A percentile compares a stretch with the other conserved stretches of the same genome.
Evolutionary conservation across 2,888 invertebrate genomes (phyloP).

Genomic region (Rhagonycha fulva): DNA sequence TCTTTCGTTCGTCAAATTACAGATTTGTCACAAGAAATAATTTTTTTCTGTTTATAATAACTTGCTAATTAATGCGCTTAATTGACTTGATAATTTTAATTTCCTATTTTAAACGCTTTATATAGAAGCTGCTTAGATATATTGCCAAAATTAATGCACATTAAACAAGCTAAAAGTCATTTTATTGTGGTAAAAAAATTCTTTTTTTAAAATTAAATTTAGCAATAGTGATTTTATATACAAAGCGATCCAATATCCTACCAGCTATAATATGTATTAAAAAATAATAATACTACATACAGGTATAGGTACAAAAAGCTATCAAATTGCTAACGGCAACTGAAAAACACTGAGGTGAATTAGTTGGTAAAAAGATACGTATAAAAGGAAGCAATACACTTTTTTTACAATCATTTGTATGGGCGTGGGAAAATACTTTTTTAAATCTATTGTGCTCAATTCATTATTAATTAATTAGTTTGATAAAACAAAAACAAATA

Average conservation of each 20-base stretch:
- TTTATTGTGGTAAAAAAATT: neutral
- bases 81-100: too few relatives aligned
- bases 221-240: neutral
- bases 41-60: too few relatives aligned
- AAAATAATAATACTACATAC: neutral
- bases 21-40: too few relatives aligned
- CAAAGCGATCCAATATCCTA: neutral
- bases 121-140: too few relatives aligned
- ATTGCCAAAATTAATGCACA: neutral
- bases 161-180: neutral
- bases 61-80: too few relatives aligned
- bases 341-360: slow-evolving; percentile 17
- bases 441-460: neutral
- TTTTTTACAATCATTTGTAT: slow-evolving; percentile 20
- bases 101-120: too few relatives aligned
- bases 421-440: slow-evolving; percentile 35
- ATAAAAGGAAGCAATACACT: neutral
- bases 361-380: neutral
- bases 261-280: neutral
- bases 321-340: slow-evolving; percentile 27
- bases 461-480: neutral
- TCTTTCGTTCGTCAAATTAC: too few relatives aligned
- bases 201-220: neutral
- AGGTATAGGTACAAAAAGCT: slow-evolving; percentile 12
- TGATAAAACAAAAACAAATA: slow-evolving; percentile 6